Percentiles rank a stretch among this genome's conserved stretches.
Conservation (phyloP, 2,888 invertebrate genomes). For the Thelaira solivaga region DNA sequence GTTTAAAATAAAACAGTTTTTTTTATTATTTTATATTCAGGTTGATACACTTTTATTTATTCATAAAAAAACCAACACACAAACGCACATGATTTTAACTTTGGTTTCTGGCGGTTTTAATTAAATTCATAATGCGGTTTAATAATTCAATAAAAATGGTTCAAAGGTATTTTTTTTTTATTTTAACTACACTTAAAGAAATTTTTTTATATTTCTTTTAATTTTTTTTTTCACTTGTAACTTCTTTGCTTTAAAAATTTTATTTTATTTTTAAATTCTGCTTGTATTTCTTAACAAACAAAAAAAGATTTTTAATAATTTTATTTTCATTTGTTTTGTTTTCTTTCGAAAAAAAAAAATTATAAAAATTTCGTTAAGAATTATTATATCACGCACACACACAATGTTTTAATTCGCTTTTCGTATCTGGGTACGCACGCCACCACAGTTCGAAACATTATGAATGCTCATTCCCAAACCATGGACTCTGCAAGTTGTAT, state of each 20-base stretch:
- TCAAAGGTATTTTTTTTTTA: too few relatives aligned
- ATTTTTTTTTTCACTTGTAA: background rate
- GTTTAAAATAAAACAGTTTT: background rate
- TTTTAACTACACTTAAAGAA: slow-evolving; percentile 18
- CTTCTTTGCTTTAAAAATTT: background rate
- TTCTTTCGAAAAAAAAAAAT: background rate
- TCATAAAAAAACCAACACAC: too few relatives aligned
- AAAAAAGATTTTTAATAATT: background rate
- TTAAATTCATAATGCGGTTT: background rate
- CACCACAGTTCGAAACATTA: slow-evolving; percentile 70
- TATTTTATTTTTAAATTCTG: background rate
- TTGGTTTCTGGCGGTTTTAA: background rate
- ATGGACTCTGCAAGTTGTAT: slow-evolving; percentile 63
- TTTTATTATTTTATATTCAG: background rate
- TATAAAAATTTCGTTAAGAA: slow-evolving; percentile 32
- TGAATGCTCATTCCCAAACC: slow-evolving; percentile 66
- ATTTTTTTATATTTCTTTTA: background rate
- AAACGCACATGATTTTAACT: too few relatives aligned
- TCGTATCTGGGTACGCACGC: slow-evolving; percentile 66
- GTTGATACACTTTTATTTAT: slow-evolving; percentile 10
- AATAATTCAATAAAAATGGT: too few relatives aligned
- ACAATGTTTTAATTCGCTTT: slow-evolving; percentile 11
- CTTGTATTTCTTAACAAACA: too few relatives aligned
- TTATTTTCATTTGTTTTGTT: slow-evolving; percentile 5
- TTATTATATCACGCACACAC: slow-evolving; percentile 25